Evolutionary conservation across 2,888 invertebrate species (phyloP), one percentile per base, ranked within the genome.

Genomic region (Spilosoma lubricipeda): DNA sequence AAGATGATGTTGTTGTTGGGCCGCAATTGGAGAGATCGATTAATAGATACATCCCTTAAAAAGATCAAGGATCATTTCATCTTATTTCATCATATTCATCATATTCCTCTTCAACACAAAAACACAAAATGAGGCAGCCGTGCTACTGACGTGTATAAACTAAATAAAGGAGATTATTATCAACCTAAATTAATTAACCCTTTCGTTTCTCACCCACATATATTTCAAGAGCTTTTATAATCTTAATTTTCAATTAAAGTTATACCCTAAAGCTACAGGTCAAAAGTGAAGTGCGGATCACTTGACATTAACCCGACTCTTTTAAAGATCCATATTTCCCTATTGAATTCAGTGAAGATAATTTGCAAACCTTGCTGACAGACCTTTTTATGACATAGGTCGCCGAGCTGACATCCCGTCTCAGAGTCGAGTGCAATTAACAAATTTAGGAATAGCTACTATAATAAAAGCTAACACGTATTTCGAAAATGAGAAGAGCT

Each of bases 281-380:
- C 76, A 70, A 74, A 76, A 74, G 79, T 77, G 77, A 82, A 76
- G 70, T 70, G 71, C 65, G 74, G 75, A 59, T 78, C 77, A 75
- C 75, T 79, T 78, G 65, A 76, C 76, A 76, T 79, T 66, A 79
- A 71, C 71, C 75, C 74, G 48, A 77, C 69, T 77, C 69, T 66
- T 80, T 73, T 27, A 78, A 79, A 78, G 76, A 36, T 30, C 39
- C 68, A 23, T 73, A 78, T 77, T 78, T 77, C 76, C 76, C 77
- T 68, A 70, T 74, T 71, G 72, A 70, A 64, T 67, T 52, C 27
- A 76, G 70, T 70, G 36, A 59, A 73, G 71, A 77, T 76, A 78
- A 85, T 84, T 80, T 76, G 71, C 64, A 64, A 63, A 73, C 64
- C 45, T 39, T 70, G 52, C 33, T 77, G 82, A 78, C 78, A 80